phyloP scores from a whole-genome alignment of 2,113 vertebrate genomes.

The Notarius quadriscutis region DNA sequence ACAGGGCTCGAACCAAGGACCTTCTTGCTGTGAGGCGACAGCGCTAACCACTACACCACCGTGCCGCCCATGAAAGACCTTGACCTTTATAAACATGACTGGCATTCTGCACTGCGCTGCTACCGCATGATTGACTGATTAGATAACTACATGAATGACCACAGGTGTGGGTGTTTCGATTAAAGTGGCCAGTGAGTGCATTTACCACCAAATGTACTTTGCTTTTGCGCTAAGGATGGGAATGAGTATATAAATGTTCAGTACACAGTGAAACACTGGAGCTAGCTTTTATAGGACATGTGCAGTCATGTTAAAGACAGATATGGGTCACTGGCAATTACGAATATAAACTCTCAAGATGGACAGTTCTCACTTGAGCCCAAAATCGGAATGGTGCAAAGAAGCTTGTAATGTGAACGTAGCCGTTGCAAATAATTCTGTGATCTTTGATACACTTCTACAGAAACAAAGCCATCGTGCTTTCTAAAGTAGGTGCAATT shows the following conservation, averaged over 20 bases:
- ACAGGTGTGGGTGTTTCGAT: not conserved
- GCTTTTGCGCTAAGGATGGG: not conserved
- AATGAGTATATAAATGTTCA: not conserved
- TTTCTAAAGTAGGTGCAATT: not conserved
- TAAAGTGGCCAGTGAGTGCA: not conserved
- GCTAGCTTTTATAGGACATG: not conserved
- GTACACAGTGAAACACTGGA: not conserved
- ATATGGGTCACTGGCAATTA: too few relatives aligned
- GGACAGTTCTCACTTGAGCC: too few relatives aligned
- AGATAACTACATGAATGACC: not conserved
- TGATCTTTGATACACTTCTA: not conserved
- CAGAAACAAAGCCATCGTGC: not conserved
- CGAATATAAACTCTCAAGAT: too few relatives aligned
- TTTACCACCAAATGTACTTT: not conserved
- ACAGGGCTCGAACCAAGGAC: too few relatives aligned
- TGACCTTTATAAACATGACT: not conserved
- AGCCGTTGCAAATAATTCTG: too few relatives aligned
- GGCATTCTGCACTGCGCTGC: not conserved
- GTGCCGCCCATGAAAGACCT: not conserved
- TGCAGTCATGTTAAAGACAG: too few relatives aligned
- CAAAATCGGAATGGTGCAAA: too few relatives aligned
- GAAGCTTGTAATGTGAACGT: too few relatives aligned
- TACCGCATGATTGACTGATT: not conserved
- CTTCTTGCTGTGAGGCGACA: too few relatives aligned
- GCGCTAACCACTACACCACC: too few relatives aligned